Evolutionary conservation across 1,140 invertebrate species (phyloP), one percentile per base, ranked within the genome.

Genomic region (Drosophila nebulosa): DNA sequence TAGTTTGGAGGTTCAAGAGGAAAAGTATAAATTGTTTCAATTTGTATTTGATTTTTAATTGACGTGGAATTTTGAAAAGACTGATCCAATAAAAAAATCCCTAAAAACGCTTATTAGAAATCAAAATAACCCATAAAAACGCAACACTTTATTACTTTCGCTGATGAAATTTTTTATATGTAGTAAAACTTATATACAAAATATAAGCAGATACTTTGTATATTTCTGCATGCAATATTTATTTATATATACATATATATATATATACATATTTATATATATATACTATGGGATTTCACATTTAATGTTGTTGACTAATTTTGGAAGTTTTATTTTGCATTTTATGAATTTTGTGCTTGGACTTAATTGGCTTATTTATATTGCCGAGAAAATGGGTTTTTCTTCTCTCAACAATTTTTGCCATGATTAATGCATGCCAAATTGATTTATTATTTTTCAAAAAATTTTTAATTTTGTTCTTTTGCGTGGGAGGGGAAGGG

Each of bases 371-470:
- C 39, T 46, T 46, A 46, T 46, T 9, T 46, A 21, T 46, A 30
- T 46, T 21, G 39, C 7, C 18, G 9, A 21, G 39, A 18, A 46
- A 46, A 46, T 46, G 16, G 39, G 18, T 18, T 46, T 42, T 21
- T 46, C n/a, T 46, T 42, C 6, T 46, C 16, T 74, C 52, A 50
- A 53, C 64, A 66, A 74, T 81, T 78, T 84, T 69, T 46, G 30
- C 57, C 57, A 75, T 85, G 77, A 84, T 85, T 84, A 85, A 84
- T 84, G 80, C 79, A 46, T 27, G 60, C 60, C 65, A 39, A 59
- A 77, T 85, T 84, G 80, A 84, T 84, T 84, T 84, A 84, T 85
- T 85, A 73, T 77, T 70, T 77, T 79, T 85, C 73, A 85, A 85
- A 84, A 85, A 85, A 79, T 77, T 52, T 63, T 60, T 66, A 63